Evolutionary conservation across 2,888 invertebrate species (phyloP).

Genomic region (Ochropleura leucogaster): DNA sequence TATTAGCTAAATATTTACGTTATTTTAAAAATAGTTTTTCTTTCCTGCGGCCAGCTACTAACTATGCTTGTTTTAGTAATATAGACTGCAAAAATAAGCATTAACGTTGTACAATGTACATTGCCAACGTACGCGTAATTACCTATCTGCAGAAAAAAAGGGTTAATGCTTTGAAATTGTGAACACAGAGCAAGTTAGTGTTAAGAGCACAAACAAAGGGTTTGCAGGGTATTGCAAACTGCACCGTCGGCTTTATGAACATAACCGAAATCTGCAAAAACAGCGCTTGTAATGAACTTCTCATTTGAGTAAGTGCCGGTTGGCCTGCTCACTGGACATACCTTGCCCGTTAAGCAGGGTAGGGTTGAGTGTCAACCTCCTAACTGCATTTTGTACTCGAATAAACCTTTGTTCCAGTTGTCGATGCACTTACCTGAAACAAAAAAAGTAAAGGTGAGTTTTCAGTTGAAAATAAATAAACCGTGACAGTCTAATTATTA

Average conservation of each 20-base stretch:
- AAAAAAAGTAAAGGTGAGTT: slow-evolving; percentile 44
- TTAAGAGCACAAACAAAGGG: slow-evolving; percentile 62
- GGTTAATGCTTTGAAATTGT: slow-evolving; percentile 63
- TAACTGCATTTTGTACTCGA: slow-evolving; percentile 46
- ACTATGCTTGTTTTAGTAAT: slow-evolving; percentile 49
- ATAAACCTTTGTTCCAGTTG: slow-evolving; percentile 38
- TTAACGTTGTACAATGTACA: slow-evolving; percentile 44
- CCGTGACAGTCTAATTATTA: neutral
- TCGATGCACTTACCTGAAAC: slow-evolving; percentile 68
- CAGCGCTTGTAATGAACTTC: slow-evolving; percentile 61
- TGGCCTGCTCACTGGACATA: slow-evolving; percentile 51
- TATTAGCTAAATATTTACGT: slow-evolving; percentile 56
- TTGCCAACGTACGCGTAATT: slow-evolving; percentile 62
- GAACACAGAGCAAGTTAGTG: slow-evolving; percentile 63
- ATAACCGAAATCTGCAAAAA: slow-evolving; percentile 67
- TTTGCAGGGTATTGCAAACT: slow-evolving; percentile 52
- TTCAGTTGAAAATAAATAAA: slow-evolving; percentile 1
- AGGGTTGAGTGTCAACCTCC: slow-evolving; percentile 51
- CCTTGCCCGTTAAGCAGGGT: slow-evolving; percentile 36
- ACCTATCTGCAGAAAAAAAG: slow-evolving; percentile 56
- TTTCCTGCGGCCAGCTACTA: slow-evolving; percentile 29
- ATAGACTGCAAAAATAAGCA: slow-evolving; percentile 44
- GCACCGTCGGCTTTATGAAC: slow-evolving; percentile 60
- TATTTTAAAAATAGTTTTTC: slow-evolving; percentile 53
- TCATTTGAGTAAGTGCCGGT: slow-evolving; percentile 63